Percentiles rank a stretch among this genome's conserved stretches.
phyloP scores from a whole-genome alignment of 2,113 vertebrate genomes.

The Megaptera novaeangliae region DNA sequence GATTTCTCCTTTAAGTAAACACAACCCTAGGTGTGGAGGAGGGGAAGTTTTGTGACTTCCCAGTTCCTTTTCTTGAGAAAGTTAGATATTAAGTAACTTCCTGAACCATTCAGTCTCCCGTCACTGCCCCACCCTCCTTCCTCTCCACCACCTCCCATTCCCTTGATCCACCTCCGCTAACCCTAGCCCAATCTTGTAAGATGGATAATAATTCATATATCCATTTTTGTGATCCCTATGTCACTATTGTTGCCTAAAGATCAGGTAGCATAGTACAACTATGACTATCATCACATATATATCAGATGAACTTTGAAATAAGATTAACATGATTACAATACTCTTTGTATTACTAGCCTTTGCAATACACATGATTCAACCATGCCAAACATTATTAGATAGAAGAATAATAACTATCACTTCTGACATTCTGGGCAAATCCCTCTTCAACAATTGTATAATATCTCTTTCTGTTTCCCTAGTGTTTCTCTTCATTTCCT shows the following conservation, averaged over 20 bases:
- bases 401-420: background rate
- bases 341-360: background rate
- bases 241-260: background rate
- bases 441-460: background rate
- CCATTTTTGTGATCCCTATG: background rate
- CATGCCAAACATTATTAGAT: background rate
- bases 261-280: background rate
- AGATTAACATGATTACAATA: background rate
- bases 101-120: background rate
- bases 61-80: background rate
- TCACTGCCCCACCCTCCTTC: background rate
- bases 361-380: background rate
- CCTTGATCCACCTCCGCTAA: background rate
- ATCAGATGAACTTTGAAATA: background rate
- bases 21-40: background rate
- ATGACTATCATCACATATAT: background rate
- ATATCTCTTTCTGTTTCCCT: background rate
- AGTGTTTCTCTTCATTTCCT: background rate
- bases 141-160: background rate
- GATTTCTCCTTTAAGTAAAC: background rate
- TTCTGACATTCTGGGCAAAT: background rate
- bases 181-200: background rate
- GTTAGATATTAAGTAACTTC: background rate
- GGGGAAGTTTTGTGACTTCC: background rate
- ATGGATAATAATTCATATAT: background rate